Evolutionary conservation across 2,113 vertebrate species (phyloP).

Genomic region (Stegostoma tigrinum): DNA sequence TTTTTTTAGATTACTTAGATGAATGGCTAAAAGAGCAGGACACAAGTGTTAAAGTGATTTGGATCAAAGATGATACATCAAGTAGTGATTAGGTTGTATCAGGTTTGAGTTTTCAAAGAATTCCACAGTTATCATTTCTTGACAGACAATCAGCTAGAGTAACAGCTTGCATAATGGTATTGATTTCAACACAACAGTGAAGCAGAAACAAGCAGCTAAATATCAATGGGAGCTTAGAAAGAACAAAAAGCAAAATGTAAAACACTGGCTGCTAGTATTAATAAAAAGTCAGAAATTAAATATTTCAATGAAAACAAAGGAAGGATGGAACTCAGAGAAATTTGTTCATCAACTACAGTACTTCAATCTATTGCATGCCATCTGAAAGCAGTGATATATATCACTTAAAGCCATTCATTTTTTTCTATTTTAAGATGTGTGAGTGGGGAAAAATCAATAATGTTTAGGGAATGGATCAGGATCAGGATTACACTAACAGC

Average conservation of each 20-base stretch:
- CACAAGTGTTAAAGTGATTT: neutral
- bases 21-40: neutral
- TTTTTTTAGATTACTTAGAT: neutral
- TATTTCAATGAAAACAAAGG: neutral
- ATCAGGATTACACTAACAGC: neutral
- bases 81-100: neutral
- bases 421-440: neutral
- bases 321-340: neutral
- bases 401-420: neutral
- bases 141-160: neutral
- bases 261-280: neutral
- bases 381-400: neutral
- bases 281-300: neutral
- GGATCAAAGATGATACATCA: neutral
- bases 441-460: conserved; percentile 1
- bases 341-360: neutral
- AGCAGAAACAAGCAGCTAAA: neutral
- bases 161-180: neutral
- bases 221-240: neutral
- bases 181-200: neutral
- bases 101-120: neutral
- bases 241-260: neutral
- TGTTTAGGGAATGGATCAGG: neutral
- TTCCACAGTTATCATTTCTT: neutral
- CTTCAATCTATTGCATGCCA: neutral